phyloP scores from a whole-genome alignment of 2,797 vertebrate species.

The Nannoperca australis region DNA sequence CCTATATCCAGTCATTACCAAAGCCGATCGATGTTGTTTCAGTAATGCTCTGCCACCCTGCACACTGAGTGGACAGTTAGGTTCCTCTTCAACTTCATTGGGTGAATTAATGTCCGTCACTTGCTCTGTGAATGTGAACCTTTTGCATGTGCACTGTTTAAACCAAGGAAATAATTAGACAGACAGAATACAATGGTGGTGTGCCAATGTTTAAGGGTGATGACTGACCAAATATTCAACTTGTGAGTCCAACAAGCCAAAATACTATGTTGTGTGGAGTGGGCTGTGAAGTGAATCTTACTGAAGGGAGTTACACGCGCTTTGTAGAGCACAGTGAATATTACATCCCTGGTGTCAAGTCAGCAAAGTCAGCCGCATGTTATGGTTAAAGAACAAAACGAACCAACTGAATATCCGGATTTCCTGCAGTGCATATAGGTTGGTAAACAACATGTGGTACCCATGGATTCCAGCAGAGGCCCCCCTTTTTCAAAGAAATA shows the following conservation, averaged over 20 bases:
- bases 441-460: conserved; percentile 85
- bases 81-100: conserved; percentile 13
- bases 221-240: conserved; percentile 38
- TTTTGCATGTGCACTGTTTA: conserved; percentile 40
- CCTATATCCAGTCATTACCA: conserved; percentile 36
- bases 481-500: conserved; percentile 58
- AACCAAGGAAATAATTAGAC: conserved; percentile 63
- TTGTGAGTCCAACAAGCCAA: conserved; percentile 19
- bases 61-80: conserved; percentile 6
- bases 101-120: conserved; percentile 36
- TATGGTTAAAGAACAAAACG: conserved; percentile 38
- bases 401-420: conserved; percentile 39
- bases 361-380: background rate
- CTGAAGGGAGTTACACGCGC: background rate
- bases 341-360: background rate
- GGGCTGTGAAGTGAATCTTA: background rate
- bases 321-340: background rate
- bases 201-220: conserved; percentile 43
- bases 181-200: conserved; percentile 63
- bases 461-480: conserved; percentile 76
- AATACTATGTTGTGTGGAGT: conserved; percentile 6
- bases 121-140: conserved; percentile 48
- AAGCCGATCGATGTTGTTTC: conserved; percentile 42
- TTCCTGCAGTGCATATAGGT: conserved; percentile 30
- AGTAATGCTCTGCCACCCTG: background rate